Evolutionary conservation across 2,888 invertebrate species (phyloP), one percentile per base, ranked within the genome.

Genomic region (Carterocephalus palaemon): DNA sequence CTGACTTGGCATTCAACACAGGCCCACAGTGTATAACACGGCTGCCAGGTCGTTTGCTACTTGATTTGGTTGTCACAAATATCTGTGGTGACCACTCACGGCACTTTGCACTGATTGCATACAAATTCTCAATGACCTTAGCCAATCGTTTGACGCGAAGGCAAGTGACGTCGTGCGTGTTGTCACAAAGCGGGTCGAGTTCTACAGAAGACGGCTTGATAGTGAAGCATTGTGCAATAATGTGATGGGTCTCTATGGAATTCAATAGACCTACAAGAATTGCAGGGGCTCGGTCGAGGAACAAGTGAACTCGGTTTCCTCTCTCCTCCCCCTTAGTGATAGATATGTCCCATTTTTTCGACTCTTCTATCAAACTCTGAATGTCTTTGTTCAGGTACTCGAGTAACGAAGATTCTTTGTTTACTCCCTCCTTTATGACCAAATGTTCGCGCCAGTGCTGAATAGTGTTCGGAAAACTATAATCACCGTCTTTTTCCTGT

Each of bases 401-500:
- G 47, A 82, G 55, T 29, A 82, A 49, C 24, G 60, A 62, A n/a
- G 33, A 31, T 2, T 63, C 59, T 4, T 49, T 28, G 41, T 54
- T 52, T 37, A 54, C 53, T 33, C 49, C 22, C 34, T 38, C 49
- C 19, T 34, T 51, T 42, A 20, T 32, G 39, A 50, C 57, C 36
- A 68, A 28, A 50, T 60, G 66, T 50, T 74, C 77, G 41, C 81
- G 75, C 93, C 93, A 93, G 38, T 88, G 88, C 57, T 86, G 77
- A 12, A 86, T 58, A 33, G 79, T 81, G 45, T 82, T 70, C 5
- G 90, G 89, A 70, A 92, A 91, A 75, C 90, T 91, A 2, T 92
- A 72, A 51, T 93, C 93, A 4, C 93, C 93, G 28, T 83, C 69
- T 22, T 67, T 64, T 41, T 76, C 64, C 3, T 92, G 69, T 53